phyloP scores from a whole-genome alignment of 2,113 vertebrate genomes.

The Xenopus laevis region DNA sequence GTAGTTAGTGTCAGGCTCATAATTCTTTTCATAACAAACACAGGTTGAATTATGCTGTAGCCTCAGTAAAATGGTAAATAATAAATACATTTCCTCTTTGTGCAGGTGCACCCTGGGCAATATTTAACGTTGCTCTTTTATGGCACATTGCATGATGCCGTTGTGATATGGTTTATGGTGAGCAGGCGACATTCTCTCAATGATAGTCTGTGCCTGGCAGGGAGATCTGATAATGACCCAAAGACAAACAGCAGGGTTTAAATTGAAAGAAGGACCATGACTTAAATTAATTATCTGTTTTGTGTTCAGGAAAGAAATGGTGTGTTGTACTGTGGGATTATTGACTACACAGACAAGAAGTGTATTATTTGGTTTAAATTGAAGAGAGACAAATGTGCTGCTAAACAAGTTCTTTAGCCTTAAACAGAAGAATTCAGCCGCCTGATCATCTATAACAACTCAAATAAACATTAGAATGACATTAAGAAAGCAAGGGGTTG shows the following conservation, averaged over 20 bases:
- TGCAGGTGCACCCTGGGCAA: conserved; percentile 54
- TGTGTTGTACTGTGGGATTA: background rate
- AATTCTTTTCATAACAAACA: background rate
- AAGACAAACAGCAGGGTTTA: conserved; percentile 27
- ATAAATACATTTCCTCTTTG: conserved; percentile 38
- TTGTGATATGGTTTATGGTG: conserved; percentile 19
- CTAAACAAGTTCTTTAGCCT: too few relatives aligned
- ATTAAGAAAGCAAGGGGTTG: too few relatives aligned
- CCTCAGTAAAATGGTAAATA: conserved; percentile 18
- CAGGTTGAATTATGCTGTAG: background rate
- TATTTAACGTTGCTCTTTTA: conserved; percentile 63
- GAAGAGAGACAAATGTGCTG: too few relatives aligned
- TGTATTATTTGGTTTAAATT: too few relatives aligned
- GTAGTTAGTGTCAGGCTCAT: background rate
- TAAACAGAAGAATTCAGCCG: too few relatives aligned
- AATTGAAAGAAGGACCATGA: background rate
- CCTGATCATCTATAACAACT: too few relatives aligned
- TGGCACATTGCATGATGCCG: conserved; percentile 33
- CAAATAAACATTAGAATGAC: too few relatives aligned
- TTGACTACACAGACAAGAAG: too few relatives aligned
- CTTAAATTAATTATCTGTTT: conserved; percentile 14
- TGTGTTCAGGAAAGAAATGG: background rate
- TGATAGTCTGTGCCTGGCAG: conserved; percentile 34
- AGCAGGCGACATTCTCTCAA: background rate
- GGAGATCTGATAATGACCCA: conserved; percentile 33